A percentile compares a stretch with the other conserved stretches of the same genome.
Evolutionary conservation across 2,797 vertebrate genomes (phyloP).

Genomic region (Lithobates sylvaticus): DNA sequence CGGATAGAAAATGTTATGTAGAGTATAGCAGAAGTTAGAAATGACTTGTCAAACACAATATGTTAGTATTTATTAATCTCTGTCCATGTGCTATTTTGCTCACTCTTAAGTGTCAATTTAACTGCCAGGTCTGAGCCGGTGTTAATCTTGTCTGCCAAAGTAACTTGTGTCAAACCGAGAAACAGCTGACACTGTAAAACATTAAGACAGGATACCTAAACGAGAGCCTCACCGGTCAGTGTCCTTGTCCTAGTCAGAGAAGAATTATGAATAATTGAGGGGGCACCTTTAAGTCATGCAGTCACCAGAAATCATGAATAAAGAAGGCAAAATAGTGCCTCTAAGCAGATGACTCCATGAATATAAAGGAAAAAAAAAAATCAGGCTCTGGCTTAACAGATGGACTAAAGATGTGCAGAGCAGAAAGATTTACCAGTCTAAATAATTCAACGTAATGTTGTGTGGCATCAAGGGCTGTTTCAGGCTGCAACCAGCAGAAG

Average conservation of each 20-base stretch:
- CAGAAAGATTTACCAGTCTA: conserved; percentile 96
- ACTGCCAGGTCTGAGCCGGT: conserved; percentile 43
- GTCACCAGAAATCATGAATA: conserved; percentile 75
- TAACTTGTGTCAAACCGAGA: conserved; percentile 53
- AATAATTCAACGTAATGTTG: conserved; percentile 92
- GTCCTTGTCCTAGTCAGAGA: conserved; percentile 1
- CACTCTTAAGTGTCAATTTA: conserved; percentile 52
- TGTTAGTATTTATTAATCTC: conserved; percentile 54
- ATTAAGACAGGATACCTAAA: conserved; percentile 22
- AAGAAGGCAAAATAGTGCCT: conserved; percentile 74
- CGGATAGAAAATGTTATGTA: conserved; percentile 27
- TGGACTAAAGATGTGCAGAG: conserved; percentile 95
- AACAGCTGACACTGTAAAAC: conserved; percentile 46
- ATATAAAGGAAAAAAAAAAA: conserved; percentile 76
- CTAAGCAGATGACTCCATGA: conserved; percentile 79
- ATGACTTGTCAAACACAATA: conserved; percentile 42
- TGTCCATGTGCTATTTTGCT: conserved; percentile 39
- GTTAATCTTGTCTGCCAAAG: conserved; percentile 54
- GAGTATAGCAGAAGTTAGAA: conserved; percentile 34
- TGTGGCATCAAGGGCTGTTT: conserved; percentile 77
- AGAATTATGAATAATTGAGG: conserved; percentile 26
- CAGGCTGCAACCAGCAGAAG: conserved; percentile 77
- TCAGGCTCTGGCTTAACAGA: conserved; percentile 85
- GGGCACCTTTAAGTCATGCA: conserved; percentile 50
- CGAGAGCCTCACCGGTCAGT: conserved; percentile 22